Percentiles rank a stretch among this genome's conserved stretches.
Evolutionary conservation across 2,113 vertebrate genomes (phyloP).

Genomic region (Chaenogobius annularis): DNA sequence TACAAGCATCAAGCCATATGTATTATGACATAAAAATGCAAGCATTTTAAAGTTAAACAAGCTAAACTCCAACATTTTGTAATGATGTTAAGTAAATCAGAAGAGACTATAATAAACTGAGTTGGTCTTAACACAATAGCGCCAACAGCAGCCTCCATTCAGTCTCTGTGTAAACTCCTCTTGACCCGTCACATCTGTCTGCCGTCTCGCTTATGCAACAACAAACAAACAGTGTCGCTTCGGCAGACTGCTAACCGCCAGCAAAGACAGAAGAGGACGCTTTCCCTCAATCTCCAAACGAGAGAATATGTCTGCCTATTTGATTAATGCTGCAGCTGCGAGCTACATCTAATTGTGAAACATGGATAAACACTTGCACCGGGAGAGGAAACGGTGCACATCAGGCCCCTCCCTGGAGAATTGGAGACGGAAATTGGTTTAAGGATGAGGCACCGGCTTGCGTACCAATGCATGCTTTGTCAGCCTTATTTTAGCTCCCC

Average conservation of each 20-base stretch:
- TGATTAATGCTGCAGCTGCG: constrained; percentile 70
- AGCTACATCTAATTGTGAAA: constrained; percentile 74
- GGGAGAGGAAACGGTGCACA: constrained; percentile 66
- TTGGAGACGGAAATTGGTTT: constrained; percentile 70
- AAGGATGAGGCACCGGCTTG: constrained; percentile 62
- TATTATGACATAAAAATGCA: too few relatives aligned
- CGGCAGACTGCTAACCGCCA: constrained; percentile 40
- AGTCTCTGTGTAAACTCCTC: constrained; percentile 28
- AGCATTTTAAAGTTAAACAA: not conserved
- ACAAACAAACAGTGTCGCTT: constrained; percentile 28
- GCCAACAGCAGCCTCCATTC: constrained; percentile 17
- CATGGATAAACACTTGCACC: constrained; percentile 72
- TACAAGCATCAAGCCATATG: too few relatives aligned
- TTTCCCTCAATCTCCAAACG: constrained; percentile 53
- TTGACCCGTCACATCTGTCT: constrained; percentile 35
- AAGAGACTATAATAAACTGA: constrained; percentile 21
- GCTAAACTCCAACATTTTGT: not conserved
- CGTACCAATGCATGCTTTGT: constrained; percentile 55
- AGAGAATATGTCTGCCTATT: constrained; percentile 54
- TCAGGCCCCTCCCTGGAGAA: constrained; percentile 67
- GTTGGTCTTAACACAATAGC: constrained; percentile 13
- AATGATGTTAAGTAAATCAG: not conserved
- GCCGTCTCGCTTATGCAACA: constrained; percentile 32
- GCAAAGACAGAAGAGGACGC: constrained; percentile 38
- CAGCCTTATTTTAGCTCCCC: constrained; percentile 35